phyloP scores from a whole-genome alignment of 2,113 vertebrate genomes.

The Ranitomeya variabilis region DNA sequence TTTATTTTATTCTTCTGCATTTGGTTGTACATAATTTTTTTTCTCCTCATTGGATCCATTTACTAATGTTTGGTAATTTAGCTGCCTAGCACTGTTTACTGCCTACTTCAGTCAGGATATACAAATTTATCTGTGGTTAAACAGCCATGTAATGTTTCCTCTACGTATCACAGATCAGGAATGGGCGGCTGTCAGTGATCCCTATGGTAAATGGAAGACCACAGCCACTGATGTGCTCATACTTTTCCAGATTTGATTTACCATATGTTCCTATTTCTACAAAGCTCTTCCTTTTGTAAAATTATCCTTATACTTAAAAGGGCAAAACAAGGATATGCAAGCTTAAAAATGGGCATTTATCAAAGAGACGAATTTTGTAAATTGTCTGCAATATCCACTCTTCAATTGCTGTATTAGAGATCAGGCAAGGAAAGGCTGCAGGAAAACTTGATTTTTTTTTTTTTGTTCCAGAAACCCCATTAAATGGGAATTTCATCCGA shows the following conservation, averaged over 20 bases:
- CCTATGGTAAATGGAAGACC: background rate
- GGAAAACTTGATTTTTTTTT: too few species aligned
- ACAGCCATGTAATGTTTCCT: conserved; percentile 42
- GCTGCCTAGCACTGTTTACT: conserved; percentile 29
- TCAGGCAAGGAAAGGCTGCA: background rate
- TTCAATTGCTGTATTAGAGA: background rate
- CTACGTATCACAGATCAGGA: conserved; percentile 16
- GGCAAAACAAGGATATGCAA: background rate
- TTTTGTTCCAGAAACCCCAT: too few species aligned
- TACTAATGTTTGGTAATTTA: background rate
- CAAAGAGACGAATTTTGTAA: background rate
- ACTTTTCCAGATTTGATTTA: conserved; percentile 5
- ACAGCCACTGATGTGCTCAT: background rate
- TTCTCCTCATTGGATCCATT: conserved; percentile 12
- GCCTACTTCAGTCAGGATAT: conserved; percentile 28
- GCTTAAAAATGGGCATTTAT: background rate
- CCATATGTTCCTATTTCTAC: background rate
- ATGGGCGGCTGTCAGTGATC: conserved; percentile 7
- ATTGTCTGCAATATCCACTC: background rate
- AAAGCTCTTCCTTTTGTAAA: background rate
- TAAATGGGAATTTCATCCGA: too few species aligned
- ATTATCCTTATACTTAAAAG: background rate
- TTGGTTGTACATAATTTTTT: background rate
- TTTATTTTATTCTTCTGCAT: background rate
- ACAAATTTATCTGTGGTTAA: conserved; percentile 48